Evolutionary conservation across 1,140 invertebrate species (phyloP), one percentile per base, ranked within the genome.

Genomic region (Medauroidea extradentata): DNA sequence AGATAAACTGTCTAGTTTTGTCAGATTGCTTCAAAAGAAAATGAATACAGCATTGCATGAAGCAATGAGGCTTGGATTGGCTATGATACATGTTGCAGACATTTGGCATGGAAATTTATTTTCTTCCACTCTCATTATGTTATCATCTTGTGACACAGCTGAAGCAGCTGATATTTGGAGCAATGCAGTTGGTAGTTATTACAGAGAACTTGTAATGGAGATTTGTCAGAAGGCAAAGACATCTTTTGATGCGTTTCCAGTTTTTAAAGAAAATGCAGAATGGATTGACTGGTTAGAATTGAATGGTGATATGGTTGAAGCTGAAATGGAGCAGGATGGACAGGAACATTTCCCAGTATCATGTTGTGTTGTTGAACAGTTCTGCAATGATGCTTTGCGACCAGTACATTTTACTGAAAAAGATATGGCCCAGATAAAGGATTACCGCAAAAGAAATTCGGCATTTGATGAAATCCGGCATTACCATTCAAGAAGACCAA

Each of bases 81-180:
- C 29, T n/a, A 23, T 42, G 43, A 29, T 14, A n/a, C 34, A 21
- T 9, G 21, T 54, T n/a, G 9, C 34, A 34, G 57, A 59, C 44
- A 19, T 59, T n/a, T 59, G 57, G 57, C 57, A 59, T 23, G 57
- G 57, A 9, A 59, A 54, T 34, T 39, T 59, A 3, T 53, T 59
- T 59, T 5, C 34, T 19, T 25, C 19, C n/a, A 29, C 49, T 14
- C 14, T 59, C 14, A 34, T 41, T 21, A 53, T 18, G 41, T 18
- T 59, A 4, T 23, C 24, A 11, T 11, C 18, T 2, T n/a, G n/a
- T 19, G 27, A 19, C 16, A 18, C 23, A 24, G 4, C 14, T n/a
- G 50, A 53, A 19, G 21, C 25, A 39, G 38, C 27, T 39, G 5
- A 11, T 16, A 19, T 59, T 16, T 49, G 57, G 8, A 43, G 18